Evolutionary conservation across 2,797 vertebrate species (phyloP).

Genomic region (Lutra lutra): DNA sequence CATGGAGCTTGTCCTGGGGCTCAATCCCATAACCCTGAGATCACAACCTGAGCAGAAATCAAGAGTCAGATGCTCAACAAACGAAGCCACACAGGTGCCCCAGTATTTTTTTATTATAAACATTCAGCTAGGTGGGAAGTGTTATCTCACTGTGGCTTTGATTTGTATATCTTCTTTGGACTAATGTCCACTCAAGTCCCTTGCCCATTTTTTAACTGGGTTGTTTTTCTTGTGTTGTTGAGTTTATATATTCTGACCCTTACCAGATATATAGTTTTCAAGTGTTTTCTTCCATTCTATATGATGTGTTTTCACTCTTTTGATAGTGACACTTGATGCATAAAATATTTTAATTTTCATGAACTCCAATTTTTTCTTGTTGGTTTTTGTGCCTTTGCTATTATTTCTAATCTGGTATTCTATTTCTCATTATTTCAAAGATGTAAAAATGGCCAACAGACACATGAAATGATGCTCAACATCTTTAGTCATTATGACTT

Average conservation of each 20-base stretch:
- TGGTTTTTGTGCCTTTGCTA: not conserved
- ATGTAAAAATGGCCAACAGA: not conserved
- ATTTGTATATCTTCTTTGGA: not conserved
- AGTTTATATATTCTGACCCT: not conserved
- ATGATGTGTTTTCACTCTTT: not conserved
- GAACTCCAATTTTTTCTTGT: not conserved
- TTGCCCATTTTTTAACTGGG: not conserved
- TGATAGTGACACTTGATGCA: not conserved
- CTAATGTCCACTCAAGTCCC: too few species aligned
- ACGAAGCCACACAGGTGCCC: too few species aligned
- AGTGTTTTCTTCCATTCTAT: not conserved
- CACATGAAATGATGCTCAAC: not conserved
- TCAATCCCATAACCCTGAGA: too few species aligned
- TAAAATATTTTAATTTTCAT: not conserved
- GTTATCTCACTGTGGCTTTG: too few species aligned
- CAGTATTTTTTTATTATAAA: too few species aligned
- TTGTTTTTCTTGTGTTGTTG: not conserved
- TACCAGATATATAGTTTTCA: not conserved
- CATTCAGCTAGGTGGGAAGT: too few species aligned
- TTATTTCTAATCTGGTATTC: not conserved
- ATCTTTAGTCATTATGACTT: not conserved
- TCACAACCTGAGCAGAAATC: too few species aligned
- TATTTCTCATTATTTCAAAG: not conserved
- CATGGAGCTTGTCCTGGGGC: too few species aligned
- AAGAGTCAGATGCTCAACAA: too few species aligned